Evolutionary conservation across 2,113 vertebrate genomes (phyloP), one percentile per base, ranked within the genome.

Genomic region (Pituophis catenifer): DNA sequence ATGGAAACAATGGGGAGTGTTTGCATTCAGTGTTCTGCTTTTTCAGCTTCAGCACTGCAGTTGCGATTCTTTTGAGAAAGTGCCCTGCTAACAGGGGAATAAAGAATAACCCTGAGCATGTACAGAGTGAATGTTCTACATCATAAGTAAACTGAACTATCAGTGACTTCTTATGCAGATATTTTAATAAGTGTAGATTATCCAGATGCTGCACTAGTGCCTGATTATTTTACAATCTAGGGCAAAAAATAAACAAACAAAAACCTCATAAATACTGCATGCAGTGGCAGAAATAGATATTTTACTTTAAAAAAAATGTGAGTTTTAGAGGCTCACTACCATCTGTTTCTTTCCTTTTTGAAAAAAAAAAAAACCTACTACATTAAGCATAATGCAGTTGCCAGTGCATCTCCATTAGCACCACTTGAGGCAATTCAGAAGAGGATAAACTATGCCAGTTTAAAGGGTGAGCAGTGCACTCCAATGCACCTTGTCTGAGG

Each of bases 401-500:
- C 17, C 33, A 9, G 86, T 62, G 8, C 50, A 53, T 93, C 81
- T 44, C 75, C 92, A 8, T 48, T 90, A 62, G 54, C 91, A 87
- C 21, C 0, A 0, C 44, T 13, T 19, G 19, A 91, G 54, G 48
- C 93, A 93, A 53, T 95, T 55, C 7, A 29, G 91, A 94, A 94
- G 57, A 91, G 81, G 90, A 57, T 90, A 44, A 44, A 86, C 75
- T 1, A 53, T 92, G 75, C 93, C 90, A 38, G 81, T 94, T 81
- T 59, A 94, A 95, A 50, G 0, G 3, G 85, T 91, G 89, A 96
- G 70, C 29, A 13, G 89, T 96, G 62, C 33, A 21, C 54, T 29
- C 53, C 93, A 50, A 92, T 92, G 91, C 23, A 44, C 0, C 88
- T 85, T 17, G 55, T 62, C n/a, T 93, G 2, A 7, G 38, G 85